Evolutionary conservation across 2,113 vertebrate species (phyloP), one percentile per base, ranked within the genome.

Genomic region (Regulus satrapa): DNA sequence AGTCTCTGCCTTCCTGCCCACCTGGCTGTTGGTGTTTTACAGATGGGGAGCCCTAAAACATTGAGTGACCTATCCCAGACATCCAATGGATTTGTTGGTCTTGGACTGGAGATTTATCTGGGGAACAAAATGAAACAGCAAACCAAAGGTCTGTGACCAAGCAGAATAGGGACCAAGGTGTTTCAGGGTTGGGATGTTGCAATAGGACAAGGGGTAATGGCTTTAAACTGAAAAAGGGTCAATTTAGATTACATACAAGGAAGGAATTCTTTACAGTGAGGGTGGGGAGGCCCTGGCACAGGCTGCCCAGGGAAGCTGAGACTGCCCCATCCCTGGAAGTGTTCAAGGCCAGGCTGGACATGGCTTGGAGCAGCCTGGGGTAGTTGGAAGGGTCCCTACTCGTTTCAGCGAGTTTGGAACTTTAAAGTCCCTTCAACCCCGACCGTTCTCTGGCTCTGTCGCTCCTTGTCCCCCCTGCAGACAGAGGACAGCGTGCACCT

Each of bases 321-420:
- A 40, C 18, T 61, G 54, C 9, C 38, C 11, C 46, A 61, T 52
- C 5, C 28, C 38, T 61, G 54, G n/a, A 25, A 68, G 29, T 34
- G 54, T 18, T 1, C 46, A 41, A 54, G 61, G 38, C 46, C 68
- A 21, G 34, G 38, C 0, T 61, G 69, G 62, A 61, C 0, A 0
- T 29, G n/a, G 19, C 21, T 40, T n/a, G 63, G 87, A 61, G 46
- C 14, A 31, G 0, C 14, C 32, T 58, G 51, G 36, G 16, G 3
- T 2, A 26, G 69, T 18, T 14, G 5, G 6, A 62, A 14, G 1
- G 34, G 46, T 48, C 62, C 45, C 52, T 59, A 0, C 11, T 25
- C 5, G 0, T 68, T 68, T 46, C 69, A 68, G 18, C 34, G 54
- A 26, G 14, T 31, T 62, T 49, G 55, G 55, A 62, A 43, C 12